Evolutionary conservation across 2,113 vertebrate species (phyloP).

Genomic region (Engystomops pustulosus): DNA sequence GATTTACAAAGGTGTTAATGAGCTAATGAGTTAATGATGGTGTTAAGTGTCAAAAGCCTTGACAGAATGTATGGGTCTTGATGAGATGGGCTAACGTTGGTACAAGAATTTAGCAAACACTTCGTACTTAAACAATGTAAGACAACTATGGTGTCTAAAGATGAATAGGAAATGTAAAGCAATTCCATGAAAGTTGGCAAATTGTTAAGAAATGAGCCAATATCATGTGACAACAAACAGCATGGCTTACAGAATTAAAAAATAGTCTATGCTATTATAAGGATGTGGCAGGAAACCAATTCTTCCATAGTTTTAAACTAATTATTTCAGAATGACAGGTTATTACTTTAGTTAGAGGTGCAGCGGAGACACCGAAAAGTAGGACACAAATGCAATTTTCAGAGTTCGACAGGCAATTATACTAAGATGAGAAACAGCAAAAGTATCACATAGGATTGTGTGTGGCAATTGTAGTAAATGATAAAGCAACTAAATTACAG

Average conservation of each 20-base stretch:
- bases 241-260: constrained; percentile 62
- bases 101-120: no score
- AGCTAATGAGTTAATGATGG: no score
- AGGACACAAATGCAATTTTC: constrained; percentile 68
- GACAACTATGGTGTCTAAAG: no score
- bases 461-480: constrained; percentile 59
- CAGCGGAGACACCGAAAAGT: constrained; percentile 62
- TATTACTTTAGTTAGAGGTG: constrained; percentile 66
- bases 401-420: constrained; percentile 70
- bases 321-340: constrained; percentile 69
- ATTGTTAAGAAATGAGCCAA: background rate
- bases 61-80: no score
- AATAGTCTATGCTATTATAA: constrained; percentile 63
- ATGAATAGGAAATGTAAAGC: background rate
- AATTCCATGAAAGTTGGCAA: background rate
- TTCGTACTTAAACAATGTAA: no score
- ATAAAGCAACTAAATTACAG: constrained; percentile 57
- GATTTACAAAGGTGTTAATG: no score
- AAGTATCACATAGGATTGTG: constrained; percentile 63
- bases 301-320: constrained; percentile 66
- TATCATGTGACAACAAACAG: constrained; percentile 13
- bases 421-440: constrained; percentile 68
- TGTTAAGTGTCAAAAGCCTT: no score
- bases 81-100: no score
- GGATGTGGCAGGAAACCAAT: constrained; percentile 59